A percentile compares a stretch with the other conserved stretches of the same genome.
These are phyloP conservation scores for Siphlonurus alternatus DNA, from an alignment of 2,888 invertebrate genomes.

Conservation along the genomic window DNA sequence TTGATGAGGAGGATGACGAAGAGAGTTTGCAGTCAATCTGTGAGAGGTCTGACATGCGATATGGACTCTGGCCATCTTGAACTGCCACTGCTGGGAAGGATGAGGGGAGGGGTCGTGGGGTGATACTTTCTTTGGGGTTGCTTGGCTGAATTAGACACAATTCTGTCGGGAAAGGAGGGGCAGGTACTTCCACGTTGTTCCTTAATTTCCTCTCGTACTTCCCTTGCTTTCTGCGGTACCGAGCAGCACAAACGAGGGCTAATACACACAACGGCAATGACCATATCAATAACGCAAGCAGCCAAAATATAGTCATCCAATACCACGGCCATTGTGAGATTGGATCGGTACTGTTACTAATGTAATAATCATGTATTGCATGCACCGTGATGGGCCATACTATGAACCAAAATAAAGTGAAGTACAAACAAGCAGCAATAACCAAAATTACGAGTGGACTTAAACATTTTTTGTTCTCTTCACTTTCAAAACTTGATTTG, in stretches of 20 bases:
- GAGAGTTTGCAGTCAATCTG: neutral
- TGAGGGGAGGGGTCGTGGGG: neutral
- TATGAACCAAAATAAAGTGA: conserved; percentile 15
- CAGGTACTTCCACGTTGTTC: neutral
- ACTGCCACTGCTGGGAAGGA: neutral
- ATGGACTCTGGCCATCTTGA: neutral
- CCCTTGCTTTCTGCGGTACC: neutral
- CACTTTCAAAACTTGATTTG: neutral
- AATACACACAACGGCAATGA: conserved; percentile 4
- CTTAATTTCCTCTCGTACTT: neutral
- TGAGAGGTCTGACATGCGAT: neutral
- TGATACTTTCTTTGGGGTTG: neutral
- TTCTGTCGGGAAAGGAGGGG: neutral
- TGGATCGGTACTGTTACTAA: neutral
- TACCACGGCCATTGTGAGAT: conserved; percentile 5
- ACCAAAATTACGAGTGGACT: neutral
- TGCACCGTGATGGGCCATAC: conserved; percentile 14
- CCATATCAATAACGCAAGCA: conserved; percentile 13
- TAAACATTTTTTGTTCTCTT: neutral
- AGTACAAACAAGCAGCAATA: conserved; percentile 11
- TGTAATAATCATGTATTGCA: neutral
- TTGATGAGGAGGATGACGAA: neutral
- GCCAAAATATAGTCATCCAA: conserved; percentile 11
- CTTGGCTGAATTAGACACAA: neutral
- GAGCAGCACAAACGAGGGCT: conserved; percentile 8